Base-by-base conservation (phyloP, 1,140 invertebrate genomes). In the Mycetomoellerius zeteki region DNA sequence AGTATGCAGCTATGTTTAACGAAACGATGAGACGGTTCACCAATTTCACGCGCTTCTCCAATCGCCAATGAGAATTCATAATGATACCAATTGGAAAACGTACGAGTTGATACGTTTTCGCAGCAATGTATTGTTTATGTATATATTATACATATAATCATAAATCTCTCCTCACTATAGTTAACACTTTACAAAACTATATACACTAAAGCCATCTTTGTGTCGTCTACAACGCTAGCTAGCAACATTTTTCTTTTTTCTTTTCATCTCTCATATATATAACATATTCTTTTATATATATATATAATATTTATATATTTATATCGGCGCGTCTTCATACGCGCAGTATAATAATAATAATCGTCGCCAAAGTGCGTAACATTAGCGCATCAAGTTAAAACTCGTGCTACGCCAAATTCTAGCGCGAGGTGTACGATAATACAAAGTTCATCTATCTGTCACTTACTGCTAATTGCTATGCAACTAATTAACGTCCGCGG, bases 131-230 rank as follows among this genome's bases (percentile, higher is more conserved):
- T 65, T 58, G 14, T 69, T 64, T 56, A 3, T 81, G 19, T 81
- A 56, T 54, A 24, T 76, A 33, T 77, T 60, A 21, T 21, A 65
- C 21, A 65, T 58, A 33, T 64, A 21, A 85, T 89, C 33, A 50
- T 76, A 58, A 60, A 85, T 62, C 50, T 77, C 91, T 87, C 86
- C 88, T 93, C 82, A 77, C 92, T 95, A 94, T 89, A 89, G 19
- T 91, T 94, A 94, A 94, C 93, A 95, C 93, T 95, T 95, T 95
- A 95, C 92, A 95, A 95, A 95, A 95, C 94, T 95, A 95, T 95
- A 93, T 95, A 95, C 94, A 95, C 94, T 94, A 94, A 95, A 95
- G 93, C 93, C 88, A 73, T 47, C 62, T 92, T 93, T 94, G 93
- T 92, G 88, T 91, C 87, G 33, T 93, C 92, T 95, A 93, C 92